Evolutionary conservation across 2,113 vertebrate genomes (phyloP).

Genomic region (Excalfactoria chinensis): DNA sequence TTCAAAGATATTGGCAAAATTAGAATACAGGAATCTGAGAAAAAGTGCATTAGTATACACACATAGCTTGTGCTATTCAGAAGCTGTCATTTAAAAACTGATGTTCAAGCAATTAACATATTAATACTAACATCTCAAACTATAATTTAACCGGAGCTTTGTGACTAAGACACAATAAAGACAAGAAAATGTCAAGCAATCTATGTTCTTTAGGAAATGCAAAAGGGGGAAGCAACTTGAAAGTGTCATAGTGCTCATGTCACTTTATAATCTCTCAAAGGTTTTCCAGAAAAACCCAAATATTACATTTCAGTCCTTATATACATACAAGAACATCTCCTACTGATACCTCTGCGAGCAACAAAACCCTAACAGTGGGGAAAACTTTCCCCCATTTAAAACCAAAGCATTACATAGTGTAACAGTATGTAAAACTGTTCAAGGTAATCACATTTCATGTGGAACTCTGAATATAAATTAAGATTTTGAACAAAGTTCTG

Average conservation of each 20-base stretch:
- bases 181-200: constrained; percentile 30
- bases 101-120: constrained; percentile 48
- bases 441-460: neutral
- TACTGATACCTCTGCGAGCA: neutral
- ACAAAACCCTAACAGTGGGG: neutral
- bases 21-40: constrained; percentile 1
- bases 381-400: neutral
- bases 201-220: neutral
- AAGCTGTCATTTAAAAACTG: constrained; percentile 38
- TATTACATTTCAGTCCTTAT: neutral
- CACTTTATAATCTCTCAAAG: neutral
- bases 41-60: constrained; percentile 3
- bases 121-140: constrained; percentile 32
- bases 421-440: neutral
- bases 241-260: neutral
- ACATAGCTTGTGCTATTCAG: neutral
- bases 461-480: neutral
- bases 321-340: neutral
- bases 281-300: neutral
- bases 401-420: neutral
- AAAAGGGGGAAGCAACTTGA: neutral
- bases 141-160: constrained; percentile 43
- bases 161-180: constrained; percentile 31
- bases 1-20: constrained; percentile 1
- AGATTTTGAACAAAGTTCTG: neutral